Evolutionary conservation across 1,140 invertebrate genomes (phyloP).

Genomic region (Cydia amplana): DNA sequence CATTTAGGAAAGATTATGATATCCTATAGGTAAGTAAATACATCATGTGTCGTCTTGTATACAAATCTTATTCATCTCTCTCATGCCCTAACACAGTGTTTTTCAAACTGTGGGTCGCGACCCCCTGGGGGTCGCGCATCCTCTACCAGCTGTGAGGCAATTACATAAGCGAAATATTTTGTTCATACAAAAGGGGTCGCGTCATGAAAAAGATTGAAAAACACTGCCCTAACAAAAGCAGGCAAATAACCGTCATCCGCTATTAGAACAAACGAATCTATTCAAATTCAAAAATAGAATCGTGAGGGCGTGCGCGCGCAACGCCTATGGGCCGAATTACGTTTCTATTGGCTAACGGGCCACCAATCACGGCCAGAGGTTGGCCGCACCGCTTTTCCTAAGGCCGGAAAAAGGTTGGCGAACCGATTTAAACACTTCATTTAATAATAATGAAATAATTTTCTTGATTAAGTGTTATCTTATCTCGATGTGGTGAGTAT

Average conservation of each 20-base stretch:
- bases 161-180: too few species aligned
- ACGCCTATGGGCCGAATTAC: constrained; percentile 48
- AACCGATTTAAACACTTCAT: background rate
- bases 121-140: too few species aligned
- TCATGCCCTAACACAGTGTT: background rate
- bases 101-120: too few species aligned
- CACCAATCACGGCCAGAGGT: constrained; percentile 63
- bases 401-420: background rate
- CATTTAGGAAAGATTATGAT: too few species aligned
- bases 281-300: constrained; percentile 69
- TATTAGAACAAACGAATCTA: constrained; percentile 48
- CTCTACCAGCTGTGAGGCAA: too few species aligned
- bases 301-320: constrained; percentile 62
- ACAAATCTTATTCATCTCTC: constrained; percentile 11
- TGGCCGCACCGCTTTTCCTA: constrained; percentile 59
- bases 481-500: background rate
- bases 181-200: too few species aligned
- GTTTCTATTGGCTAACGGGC: constrained; percentile 57
- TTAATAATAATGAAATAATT: background rate
- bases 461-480: background rate
- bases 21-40: background rate
- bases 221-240: background rate
- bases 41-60: background rate
- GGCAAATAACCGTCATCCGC: constrained; percentile 1
- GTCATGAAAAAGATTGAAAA: too few species aligned